Evolutionary conservation across 2,888 invertebrate species (phyloP).

Genomic region (Dryococelus australis): DNA sequence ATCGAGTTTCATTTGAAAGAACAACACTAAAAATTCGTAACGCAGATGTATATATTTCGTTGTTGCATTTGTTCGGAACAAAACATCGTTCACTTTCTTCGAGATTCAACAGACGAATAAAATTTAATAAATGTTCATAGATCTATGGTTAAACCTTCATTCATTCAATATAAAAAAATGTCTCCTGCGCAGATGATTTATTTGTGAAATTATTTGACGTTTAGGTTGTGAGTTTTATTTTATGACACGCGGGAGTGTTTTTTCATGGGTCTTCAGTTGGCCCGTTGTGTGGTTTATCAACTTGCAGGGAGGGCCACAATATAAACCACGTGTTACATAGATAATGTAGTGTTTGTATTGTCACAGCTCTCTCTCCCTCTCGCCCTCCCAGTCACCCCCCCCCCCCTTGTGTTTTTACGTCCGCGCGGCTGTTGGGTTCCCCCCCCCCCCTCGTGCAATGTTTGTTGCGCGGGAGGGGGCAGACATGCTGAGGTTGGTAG

Average conservation of each 20-base stretch:
- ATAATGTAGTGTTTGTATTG: conserved; percentile 28
- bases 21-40: no score
- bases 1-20: no score
- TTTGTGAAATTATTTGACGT: no score
- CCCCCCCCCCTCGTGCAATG: background rate
- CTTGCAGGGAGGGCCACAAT: background rate
- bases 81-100: no score
- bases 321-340: conserved; percentile 13
- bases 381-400: background rate
- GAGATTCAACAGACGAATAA: no score
- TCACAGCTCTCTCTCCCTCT: background rate
- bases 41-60: no score
- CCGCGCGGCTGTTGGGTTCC: background rate
- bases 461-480: background rate
- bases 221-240: background rate
- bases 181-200: no score
- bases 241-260: background rate
- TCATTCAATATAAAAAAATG: no score
- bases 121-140: no score
- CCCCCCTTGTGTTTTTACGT: background rate
- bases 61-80: no score
- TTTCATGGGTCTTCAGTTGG: background rate
- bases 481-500: conserved; percentile 28
- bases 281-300: conserved; percentile 9
- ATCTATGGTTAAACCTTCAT: no score